Base-by-base conservation (phyloP, 1,140 invertebrate species). In the Linepithema humile region DNA sequence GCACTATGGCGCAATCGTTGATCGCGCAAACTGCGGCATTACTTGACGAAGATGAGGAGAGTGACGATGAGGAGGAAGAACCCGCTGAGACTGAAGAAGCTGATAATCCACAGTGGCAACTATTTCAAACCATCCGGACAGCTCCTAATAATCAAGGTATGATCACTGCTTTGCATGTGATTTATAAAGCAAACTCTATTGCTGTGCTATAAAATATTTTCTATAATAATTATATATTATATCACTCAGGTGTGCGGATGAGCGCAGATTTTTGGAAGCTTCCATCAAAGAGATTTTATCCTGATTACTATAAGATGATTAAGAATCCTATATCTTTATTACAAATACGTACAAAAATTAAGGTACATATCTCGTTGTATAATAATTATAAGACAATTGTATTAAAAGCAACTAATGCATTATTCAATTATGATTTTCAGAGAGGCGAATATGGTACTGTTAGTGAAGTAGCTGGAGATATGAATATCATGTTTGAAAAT, bases 401-500 rank as follows among this genome's bases (percentile, higher is more conserved):
- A n/a, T 75, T 73, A 53, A 70, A 7, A 75, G 23, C 45, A n/a
- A 53, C 59, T 85, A 40, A 64, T 65, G 53, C n/a, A 59, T 69
- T 15, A 20, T 26, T 26, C 23, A 60, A 83, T 75, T 53, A 32
- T 48, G 12, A 50, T 90, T 92, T 95, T 40, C 88, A 97, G 93
- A 96, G 96, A 91, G 97, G 97, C 26, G 96, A 96, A 85, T 99
- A 99, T 94, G 97, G 96, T 3, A 98, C 97, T 17, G 94, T 99
- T 3, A 97, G 96, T 83, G 98, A 99, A 94, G 96, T 99, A 73
- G 97, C 98, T n/a, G 97, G 97, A 0, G 99, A 99, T 92, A 96
- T 99, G 95, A 99, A 99, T 92, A 96, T 99, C n/a, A 99, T 99
- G 97, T 99, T 99, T 95, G 98, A 99, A 92, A 99, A 99, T 95